These are phyloP conservation scores for Girardinus metallicus DNA, from an alignment of 2,797 vertebrate species.

Conservation along the genomic window DNA sequence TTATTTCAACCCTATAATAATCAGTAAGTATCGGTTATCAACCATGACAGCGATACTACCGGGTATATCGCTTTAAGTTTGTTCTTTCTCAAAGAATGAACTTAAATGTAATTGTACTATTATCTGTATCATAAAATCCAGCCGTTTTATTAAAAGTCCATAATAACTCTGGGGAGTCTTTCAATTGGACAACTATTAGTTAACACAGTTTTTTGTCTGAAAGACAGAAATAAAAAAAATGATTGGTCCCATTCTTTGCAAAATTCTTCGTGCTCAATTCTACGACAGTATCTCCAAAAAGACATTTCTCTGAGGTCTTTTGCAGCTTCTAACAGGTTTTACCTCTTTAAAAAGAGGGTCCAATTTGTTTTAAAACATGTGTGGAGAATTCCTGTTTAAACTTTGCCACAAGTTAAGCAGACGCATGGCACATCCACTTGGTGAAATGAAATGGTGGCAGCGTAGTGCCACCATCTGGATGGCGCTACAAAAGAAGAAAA, in stretches of 20 bases:
- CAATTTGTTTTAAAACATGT: background rate
- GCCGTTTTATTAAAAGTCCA: background rate
- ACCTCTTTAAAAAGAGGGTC: no score
- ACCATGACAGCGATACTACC: no score
- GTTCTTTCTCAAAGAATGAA: no score
- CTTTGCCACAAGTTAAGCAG: background rate
- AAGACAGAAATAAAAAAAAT: background rate
- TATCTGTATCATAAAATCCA: no score
- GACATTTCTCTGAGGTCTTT: background rate
- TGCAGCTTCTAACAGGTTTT: background rate
- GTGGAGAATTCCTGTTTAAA: background rate
- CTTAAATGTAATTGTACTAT: no score
- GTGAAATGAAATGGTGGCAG: background rate
- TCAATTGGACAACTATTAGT: background rate
- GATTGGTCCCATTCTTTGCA: background rate
- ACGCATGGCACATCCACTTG: background rate
- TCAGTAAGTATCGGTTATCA: no score
- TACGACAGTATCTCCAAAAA: background rate
- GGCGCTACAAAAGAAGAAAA: background rate
- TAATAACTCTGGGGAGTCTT: background rate
- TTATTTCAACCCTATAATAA: no score
- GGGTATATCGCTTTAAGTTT: no score
- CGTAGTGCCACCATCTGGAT: background rate
- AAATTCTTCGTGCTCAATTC: background rate
- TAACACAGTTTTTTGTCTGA: background rate